These are phyloP conservation scores for Eupithecia vulgata DNA, from an alignment of 2,888 invertebrate species.

Conservation along the genomic window DNA sequence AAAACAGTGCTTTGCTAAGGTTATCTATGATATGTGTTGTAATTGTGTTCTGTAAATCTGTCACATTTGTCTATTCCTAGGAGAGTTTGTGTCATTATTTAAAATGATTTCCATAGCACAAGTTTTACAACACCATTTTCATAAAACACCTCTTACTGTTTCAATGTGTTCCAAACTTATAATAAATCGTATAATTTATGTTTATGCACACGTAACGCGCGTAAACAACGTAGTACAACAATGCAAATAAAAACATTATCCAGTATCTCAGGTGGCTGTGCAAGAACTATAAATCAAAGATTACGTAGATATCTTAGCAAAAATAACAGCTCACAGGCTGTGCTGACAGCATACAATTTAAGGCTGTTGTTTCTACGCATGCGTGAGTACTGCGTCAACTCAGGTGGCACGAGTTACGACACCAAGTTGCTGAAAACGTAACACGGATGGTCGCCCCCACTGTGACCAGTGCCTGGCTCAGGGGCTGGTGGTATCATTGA, in stretches of 20 bases:
- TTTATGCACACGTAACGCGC: background rate
- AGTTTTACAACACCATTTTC: no score
- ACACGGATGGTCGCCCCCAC: constrained; percentile 68
- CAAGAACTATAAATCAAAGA: constrained; percentile 8
- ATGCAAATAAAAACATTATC: background rate
- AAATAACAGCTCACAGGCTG: constrained; percentile 26
- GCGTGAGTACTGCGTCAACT: constrained; percentile 57
- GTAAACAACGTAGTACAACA: background rate
- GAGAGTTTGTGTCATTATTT: background rate
- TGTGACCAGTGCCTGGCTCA: constrained; percentile 52
- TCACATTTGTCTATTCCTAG: background rate
- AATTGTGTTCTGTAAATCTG: no score
- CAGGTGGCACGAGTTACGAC: constrained; percentile 67
- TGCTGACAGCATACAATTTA: constrained; percentile 39
- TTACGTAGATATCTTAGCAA: constrained; percentile 21
- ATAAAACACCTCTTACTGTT: no score
- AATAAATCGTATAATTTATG: background rate
- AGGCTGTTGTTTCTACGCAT: constrained; percentile 50
- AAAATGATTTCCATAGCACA: background rate
- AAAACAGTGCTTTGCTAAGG: background rate
- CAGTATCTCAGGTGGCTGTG: background rate
- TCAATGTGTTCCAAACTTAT: no score
- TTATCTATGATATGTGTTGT: background rate
- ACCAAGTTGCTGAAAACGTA: constrained; percentile 70
- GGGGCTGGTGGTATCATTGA: constrained; percentile 68